Base-by-base conservation (phyloP, 2,113 vertebrate genomes). In the Plecotus auritus region DNA sequence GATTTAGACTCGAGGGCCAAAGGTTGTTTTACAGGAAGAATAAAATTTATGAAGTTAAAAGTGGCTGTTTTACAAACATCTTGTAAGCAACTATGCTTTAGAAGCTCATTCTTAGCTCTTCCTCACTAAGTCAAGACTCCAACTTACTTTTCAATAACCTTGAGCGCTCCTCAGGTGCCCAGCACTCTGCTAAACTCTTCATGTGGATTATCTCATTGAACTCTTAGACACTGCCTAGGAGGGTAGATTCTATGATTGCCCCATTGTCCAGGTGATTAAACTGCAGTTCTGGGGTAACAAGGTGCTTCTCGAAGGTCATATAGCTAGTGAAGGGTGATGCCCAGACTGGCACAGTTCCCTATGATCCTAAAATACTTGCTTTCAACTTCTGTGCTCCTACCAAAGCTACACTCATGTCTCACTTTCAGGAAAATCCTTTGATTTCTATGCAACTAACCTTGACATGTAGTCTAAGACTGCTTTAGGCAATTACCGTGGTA, bases 111-210 rank as follows among this genome's bases (percentile, higher is more conserved):
- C 64, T 59, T 49, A n/a, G 37, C 45, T 64, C 51, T 90, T 0
- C 45, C 37, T 54, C 35, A 32, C 61, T 37, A 26, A 54, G n/a
- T 66, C 45, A 86, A 18, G 14, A 61, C 51, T 91, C 81, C 76
- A 74, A 2, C 32, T 76, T 45, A 16, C 49, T 88, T 70, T 85
- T 69, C 76, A 88, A 8, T 22, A 17, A 23, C 10, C 4, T 59
- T 54, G 37, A 66, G 28, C 16, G 10, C 51, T 35, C 5, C 8
- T 40, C 0, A 3, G 3, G 1, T 54, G n/a, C 35, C 16, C 2
- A 30, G 10, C 30, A 9, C 2, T 70, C 20, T 64, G 26, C 64
- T 76, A 16, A 69, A 40, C 7, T 8, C 28, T 87, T 73, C 18
- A 7, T 9, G 0, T 28, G 11, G 20, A 40, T 76, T 20, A 40